Conservation (phyloP, 2,888 invertebrate species). For the Xylophagus ater region DNA sequence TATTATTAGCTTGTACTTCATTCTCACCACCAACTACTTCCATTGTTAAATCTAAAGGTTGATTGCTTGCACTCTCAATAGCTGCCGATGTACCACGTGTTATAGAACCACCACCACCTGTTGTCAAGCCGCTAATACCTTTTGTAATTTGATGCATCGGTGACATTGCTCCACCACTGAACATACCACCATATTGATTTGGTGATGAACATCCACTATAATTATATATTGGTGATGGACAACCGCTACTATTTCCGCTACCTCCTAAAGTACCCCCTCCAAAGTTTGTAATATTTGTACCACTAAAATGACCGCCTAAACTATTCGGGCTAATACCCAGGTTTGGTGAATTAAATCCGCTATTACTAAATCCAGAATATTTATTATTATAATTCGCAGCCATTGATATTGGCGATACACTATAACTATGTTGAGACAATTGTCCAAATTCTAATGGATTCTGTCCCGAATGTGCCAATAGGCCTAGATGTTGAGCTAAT, state of each 20-base stretch:
- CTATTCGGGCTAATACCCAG: slow-evolving; percentile 10
- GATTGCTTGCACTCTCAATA: slow-evolving; percentile 30
- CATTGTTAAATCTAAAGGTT: slow-evolving; percentile 38
- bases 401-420: slow-evolving; percentile 32
- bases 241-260: slow-evolving; percentile 30
- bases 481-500: slow-evolving; percentile 44
- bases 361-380: slow-evolving; percentile 14
- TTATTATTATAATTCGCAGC: slow-evolving; percentile 2
- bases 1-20: slow-evolving; percentile 6
- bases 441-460: slow-evolving; percentile 32
- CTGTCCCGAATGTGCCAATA: slow-evolving; percentile 43
- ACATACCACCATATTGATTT: slow-evolving; percentile 28
- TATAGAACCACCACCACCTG: slow-evolving; percentile 58
- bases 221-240: slow-evolving; percentile 44
- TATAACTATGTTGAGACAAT: slow-evolving; percentile 34
- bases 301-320: slow-evolving; percentile 15
- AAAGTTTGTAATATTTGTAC: slow-evolving; percentile 15
- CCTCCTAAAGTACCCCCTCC: slow-evolving; percentile 6
- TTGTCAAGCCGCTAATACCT: slow-evolving; percentile 65
- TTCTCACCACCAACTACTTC: slow-evolving; percentile 27
- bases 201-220: slow-evolving; percentile 36
- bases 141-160: slow-evolving; percentile 55
- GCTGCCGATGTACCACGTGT: slow-evolving; percentile 56
- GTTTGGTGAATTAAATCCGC: slow-evolving; percentile 22
- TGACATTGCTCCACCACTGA: slow-evolving; percentile 36